Evolutionary conservation across 2,113 vertebrate species (phyloP).

Genomic region (Myotis lucifugus): DNA sequence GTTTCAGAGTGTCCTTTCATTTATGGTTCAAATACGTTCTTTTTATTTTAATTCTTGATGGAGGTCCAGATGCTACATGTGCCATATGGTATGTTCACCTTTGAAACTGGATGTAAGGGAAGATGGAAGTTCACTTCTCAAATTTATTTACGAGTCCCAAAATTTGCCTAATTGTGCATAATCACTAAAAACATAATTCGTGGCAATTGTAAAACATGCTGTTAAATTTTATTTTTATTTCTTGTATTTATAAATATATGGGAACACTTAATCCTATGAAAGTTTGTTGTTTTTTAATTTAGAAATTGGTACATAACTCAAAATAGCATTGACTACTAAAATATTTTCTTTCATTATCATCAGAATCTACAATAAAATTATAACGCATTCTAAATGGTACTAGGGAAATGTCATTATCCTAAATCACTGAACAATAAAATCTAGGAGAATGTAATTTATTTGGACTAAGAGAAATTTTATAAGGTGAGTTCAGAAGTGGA

Average conservation of each 20-base stretch:
- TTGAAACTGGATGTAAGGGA: background rate
- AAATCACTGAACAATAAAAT: background rate
- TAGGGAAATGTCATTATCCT: background rate
- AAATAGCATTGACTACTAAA: background rate
- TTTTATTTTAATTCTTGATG: background rate
- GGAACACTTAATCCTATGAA: background rate
- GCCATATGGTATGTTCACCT: background rate
- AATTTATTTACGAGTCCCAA: background rate
- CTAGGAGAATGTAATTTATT: background rate
- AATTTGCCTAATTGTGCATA: background rate
- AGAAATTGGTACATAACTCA: background rate
- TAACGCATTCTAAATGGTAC: background rate
- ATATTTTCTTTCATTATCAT: background rate
- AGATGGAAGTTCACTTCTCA: background rate
- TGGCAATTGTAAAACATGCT: background rate
- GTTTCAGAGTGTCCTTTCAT: background rate
- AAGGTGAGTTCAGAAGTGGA: slow-evolving; percentile 58
- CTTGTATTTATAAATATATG: background rate
- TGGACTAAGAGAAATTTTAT: slow-evolving; percentile 37
- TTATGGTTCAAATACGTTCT: background rate
- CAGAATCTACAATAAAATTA: slow-evolving; percentile 12
- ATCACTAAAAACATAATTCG: background rate
- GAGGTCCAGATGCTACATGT: background rate
- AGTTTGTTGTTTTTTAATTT: background rate
- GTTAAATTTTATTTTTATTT: slow-evolving; percentile 24